These are phyloP conservation scores for Julus scandinavius DNA, from an alignment of 2,888 invertebrate genomes.

Conservation along the genomic window DNA sequence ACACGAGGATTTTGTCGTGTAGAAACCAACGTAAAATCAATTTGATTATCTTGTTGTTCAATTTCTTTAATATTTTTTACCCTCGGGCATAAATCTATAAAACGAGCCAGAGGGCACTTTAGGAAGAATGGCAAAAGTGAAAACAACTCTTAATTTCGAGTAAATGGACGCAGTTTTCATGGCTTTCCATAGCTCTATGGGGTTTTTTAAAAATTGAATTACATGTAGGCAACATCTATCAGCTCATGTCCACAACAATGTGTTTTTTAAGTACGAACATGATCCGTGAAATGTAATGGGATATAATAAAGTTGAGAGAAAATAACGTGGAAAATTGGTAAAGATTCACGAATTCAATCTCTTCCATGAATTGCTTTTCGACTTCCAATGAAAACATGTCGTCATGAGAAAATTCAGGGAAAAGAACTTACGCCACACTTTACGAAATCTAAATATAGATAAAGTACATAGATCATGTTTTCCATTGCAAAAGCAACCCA, in stretches of 20 bases:
- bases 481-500: background rate
- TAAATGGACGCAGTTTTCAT: background rate
- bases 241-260: background rate
- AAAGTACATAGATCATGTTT: background rate
- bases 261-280: too few relatives aligned
- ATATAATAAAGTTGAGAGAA: too few relatives aligned
- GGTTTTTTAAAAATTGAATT: background rate
- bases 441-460: background rate
- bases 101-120: background rate
- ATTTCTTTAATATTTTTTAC: background rate
- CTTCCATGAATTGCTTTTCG: too few relatives aligned
- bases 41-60: constrained; percentile 9
- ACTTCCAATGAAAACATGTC: too few relatives aligned
- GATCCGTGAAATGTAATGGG: background rate
- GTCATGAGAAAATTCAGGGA: too few relatives aligned
- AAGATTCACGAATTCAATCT: too few relatives aligned
- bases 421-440: background rate
- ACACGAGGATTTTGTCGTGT: background rate
- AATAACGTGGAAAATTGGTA: too few relatives aligned
- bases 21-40: background rate
- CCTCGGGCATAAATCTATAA: background rate
- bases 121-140: background rate
- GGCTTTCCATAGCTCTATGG: background rate
- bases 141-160: constrained; percentile 31
- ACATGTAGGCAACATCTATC: too few relatives aligned